These are phyloP conservation scores for Chrosomus eos DNA, from an alignment of 2,797 vertebrate species.

Conservation along the genomic window DNA sequence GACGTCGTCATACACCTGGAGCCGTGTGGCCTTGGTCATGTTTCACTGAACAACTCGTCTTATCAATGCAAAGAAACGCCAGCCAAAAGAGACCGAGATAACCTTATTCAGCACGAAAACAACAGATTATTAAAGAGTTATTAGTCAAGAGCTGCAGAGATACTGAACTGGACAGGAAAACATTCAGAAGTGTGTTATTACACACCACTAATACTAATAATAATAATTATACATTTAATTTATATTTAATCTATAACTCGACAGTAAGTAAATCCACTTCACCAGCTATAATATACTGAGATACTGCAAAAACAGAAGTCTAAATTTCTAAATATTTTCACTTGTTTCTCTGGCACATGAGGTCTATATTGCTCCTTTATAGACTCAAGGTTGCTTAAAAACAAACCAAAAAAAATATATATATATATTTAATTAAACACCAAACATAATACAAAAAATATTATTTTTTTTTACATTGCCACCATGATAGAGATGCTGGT, in stretches of 20 bases:
- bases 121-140: constrained; percentile 60
- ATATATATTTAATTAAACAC: not conserved
- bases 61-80: constrained; percentile 56
- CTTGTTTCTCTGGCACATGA: not conserved
- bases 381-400: not conserved
- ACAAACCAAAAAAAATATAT: not conserved
- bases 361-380: not conserved
- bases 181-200: not conserved
- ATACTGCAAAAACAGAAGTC: not conserved
- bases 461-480: not conserved
- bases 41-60: constrained; percentile 63
- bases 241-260: not conserved
- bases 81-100: constrained; percentile 20
- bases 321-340: not conserved
- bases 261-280: not conserved
- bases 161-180: not conserved
- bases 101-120: constrained; percentile 59
- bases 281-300: not conserved
- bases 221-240: not conserved
- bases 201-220: not conserved
- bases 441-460: not conserved
- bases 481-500: not conserved
- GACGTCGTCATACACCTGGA: constrained; percentile 71
- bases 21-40: constrained; percentile 58
- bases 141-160: constrained; percentile 40